Base-by-base conservation (phyloP, 2,113 vertebrate genomes). In the Nanorana parkeri region DNA sequence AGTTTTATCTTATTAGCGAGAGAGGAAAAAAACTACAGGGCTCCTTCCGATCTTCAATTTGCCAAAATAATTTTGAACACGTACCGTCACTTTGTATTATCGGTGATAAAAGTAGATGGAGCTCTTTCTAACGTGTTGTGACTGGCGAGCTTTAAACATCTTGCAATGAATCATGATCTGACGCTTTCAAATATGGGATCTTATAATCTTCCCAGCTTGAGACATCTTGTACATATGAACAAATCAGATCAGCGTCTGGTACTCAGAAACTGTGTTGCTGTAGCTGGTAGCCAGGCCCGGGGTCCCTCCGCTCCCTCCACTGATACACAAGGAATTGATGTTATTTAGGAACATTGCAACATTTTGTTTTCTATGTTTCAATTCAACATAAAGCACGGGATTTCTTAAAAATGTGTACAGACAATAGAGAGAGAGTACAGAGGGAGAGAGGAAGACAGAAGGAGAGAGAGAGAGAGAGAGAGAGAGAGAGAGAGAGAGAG, bases 11-110 rank as follows among this genome's bases (percentile, higher is more conserved):
- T 82, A 63, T 75, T 66, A 81, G 61, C 15, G 13, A 17, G 3
- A 36, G 61, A 56, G 36, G 24, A 17, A 74, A 74, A 73, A 74
- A 36, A 36, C 32, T 32, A 21, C 69, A 65, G 41, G 47, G 51
- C 60, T 81, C 28, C 55, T 58, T 26, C 47, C 47, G 6, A 41
- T 63, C 80, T 82, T 82, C 61, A 75, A 75, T 75, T 82, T 82
- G 80, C 61, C 80, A 75, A 82, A 82, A 82, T 82, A 82, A 75
- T 82, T 82, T 75, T 47, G 80, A 82, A 75, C 63, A 74, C 80
- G 51, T 74, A 24, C 58, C 67, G 80, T 82, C 80, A 67, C 69
- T 23, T 75, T 21, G 51, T 32, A 82, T 82, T 74, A 82, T 58
- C 80, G 7, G 51, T 56, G 69, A 67, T 82, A 36, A 61, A 56